Evolutionary conservation across 2,888 invertebrate species (phyloP).

Genomic region (Amiota mariae): DNA sequence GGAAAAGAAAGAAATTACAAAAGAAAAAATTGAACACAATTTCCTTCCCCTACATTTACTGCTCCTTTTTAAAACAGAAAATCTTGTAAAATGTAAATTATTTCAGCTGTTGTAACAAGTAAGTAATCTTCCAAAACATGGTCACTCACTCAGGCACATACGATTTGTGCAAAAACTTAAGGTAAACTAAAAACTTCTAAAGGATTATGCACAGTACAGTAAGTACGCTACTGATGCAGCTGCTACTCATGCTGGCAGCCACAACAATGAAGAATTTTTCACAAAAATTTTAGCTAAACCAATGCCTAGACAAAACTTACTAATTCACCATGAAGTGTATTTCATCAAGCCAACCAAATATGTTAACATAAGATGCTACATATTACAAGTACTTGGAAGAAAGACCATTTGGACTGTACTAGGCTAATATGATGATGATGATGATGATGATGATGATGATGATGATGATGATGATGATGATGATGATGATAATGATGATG

Average conservation of each 20-base stretch:
- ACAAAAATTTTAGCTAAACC: not conserved
- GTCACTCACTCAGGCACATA: not conserved
- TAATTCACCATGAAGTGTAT: not conserved
- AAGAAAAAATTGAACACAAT: too few relatives aligned
- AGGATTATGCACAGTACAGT: too few relatives aligned
- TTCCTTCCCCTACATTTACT: too few relatives aligned
- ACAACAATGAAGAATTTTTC: not conserved
- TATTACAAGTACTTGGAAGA: too few relatives aligned
- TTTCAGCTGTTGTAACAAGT: conserved; percentile 14
- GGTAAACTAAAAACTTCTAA: not conserved
- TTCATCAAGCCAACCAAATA: not conserved
- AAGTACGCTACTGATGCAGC: too few relatives aligned
- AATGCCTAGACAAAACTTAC: not conserved
- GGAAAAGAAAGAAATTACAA: too few relatives aligned
- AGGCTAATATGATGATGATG: too few relatives aligned
- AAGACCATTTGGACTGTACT: too few relatives aligned
- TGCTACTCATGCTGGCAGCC: not conserved
- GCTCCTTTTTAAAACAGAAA: not conserved
- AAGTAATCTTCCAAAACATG: not conserved
- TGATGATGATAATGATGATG: too few relatives aligned
- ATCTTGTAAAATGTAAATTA: not conserved
- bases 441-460: too few relatives aligned
- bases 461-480: too few relatives aligned
- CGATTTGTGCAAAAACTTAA: not conserved
- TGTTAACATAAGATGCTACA: too few relatives aligned